Conservation (phyloP, 1,140 invertebrate species). For the Microplitis mediator region DNA sequence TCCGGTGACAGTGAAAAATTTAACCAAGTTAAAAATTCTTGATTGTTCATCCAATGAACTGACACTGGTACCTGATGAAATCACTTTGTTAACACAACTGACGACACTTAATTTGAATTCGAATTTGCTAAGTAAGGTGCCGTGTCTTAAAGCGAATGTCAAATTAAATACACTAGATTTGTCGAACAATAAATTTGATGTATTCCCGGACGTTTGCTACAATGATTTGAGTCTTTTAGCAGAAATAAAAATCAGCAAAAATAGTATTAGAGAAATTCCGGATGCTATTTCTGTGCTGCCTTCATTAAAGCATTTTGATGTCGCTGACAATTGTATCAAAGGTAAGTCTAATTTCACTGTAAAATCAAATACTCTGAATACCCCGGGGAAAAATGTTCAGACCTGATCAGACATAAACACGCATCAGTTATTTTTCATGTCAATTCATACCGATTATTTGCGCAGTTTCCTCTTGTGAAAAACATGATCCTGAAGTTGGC, state of each 20-base stretch:
- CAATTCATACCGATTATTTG: no score
- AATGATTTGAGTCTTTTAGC: slow-evolving; percentile 68
- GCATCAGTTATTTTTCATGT: no score
- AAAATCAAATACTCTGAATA: no score
- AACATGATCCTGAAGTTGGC: no score
- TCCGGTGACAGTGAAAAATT: slow-evolving; percentile 64
- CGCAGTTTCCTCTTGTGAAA: no score
- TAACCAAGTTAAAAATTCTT: slow-evolving; percentile 72
- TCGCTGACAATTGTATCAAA: slow-evolving; percentile 74
- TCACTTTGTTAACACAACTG: slow-evolving; percentile 69
- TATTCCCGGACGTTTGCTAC: slow-evolving; percentile 71
- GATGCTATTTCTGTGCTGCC: slow-evolving; percentile 64
- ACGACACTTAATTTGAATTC: slow-evolving; percentile 72
- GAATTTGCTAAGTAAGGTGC: slow-evolving; percentile 70
- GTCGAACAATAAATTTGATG: slow-evolving; percentile 71
- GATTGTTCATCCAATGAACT: slow-evolving; percentile 74
- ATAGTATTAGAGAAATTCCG: slow-evolving; percentile 71
- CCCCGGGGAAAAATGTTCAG: no score
- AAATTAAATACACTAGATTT: slow-evolving; percentile 70
- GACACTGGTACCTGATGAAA: slow-evolving; percentile 64
- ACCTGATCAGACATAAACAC: not conserved
- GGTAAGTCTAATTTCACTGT: slow-evolving; percentile 58
- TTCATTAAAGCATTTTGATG: slow-evolving; percentile 73
- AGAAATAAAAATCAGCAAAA: slow-evolving; percentile 72
- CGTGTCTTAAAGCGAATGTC: slow-evolving; percentile 63